Conservation (phyloP, 2,797 vertebrate species). For the Chloroceryle amazona region DNA sequence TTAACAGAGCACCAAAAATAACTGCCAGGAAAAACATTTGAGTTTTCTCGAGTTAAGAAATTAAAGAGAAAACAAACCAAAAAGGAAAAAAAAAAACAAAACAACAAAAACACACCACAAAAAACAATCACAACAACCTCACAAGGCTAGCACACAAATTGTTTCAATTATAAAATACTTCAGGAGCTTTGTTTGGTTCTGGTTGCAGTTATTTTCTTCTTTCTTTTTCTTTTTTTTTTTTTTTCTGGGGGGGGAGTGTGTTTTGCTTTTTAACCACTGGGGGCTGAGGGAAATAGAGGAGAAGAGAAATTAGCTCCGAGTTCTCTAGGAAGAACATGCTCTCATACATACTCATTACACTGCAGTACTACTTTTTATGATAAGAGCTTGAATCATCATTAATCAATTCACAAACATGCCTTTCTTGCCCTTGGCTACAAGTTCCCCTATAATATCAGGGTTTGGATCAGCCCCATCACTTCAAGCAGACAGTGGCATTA, state of each 20-base stretch:
- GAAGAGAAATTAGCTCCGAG: background rate
- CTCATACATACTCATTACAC: background rate
- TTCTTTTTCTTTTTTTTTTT: too few species aligned
- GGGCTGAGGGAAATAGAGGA: background rate
- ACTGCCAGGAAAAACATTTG: background rate
- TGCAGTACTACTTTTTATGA: background rate
- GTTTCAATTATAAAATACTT: background rate
- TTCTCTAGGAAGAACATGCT: background rate
- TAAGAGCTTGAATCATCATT: background rate
- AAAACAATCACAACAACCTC: too few species aligned
- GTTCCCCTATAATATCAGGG: background rate
- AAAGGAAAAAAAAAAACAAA: too few species aligned
- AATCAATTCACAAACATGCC: conserved; percentile 5
- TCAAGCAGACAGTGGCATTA: background rate
- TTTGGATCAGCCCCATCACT: background rate
- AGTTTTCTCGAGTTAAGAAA: background rate
- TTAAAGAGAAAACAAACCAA: background rate
- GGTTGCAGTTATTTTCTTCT: background rate
- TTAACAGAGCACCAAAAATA: background rate
- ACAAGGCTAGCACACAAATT: background rate
- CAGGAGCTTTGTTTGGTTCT: background rate
- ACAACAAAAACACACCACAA: background rate
- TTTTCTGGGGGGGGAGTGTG: too few species aligned
- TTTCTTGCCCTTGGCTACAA: background rate
- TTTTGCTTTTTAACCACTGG: background rate